A percentile compares a stretch with the other conserved stretches of the same genome.
Evolutionary conservation across 2,113 vertebrate genomes (phyloP).

Genomic region (Eudyptes chrysolophus): DNA sequence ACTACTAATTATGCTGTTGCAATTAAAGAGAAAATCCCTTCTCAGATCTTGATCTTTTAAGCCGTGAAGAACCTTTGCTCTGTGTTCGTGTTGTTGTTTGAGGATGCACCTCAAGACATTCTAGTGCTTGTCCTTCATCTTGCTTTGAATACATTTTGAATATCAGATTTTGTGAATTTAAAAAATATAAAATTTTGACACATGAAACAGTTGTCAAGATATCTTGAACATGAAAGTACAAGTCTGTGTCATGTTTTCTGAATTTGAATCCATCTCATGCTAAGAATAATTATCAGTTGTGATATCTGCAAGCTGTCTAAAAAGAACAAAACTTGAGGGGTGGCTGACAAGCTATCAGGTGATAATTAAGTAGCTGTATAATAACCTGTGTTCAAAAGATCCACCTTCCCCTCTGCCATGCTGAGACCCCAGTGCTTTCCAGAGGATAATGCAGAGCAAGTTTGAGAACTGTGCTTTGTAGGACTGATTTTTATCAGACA

Average conservation of each 20-base stretch:
- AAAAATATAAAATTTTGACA: background rate
- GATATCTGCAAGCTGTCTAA: background rate
- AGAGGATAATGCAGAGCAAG: background rate
- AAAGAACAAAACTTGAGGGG: background rate
- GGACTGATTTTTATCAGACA: background rate
- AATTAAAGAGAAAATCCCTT: background rate
- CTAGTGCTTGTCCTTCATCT: background rate
- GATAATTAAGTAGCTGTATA: background rate
- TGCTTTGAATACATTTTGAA: background rate
- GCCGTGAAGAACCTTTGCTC: background rate
- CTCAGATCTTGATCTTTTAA: background rate
- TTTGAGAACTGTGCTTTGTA: background rate
- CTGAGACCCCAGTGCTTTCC: background rate
- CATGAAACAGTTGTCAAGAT: background rate
- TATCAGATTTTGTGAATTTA: background rate
- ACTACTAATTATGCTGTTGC: background rate
- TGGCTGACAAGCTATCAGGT: background rate
- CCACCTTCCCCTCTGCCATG: background rate
- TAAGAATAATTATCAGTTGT: background rate
- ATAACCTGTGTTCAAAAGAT: background rate
- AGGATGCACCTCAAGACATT: background rate
- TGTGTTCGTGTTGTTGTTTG: background rate
- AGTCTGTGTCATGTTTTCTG: background rate
- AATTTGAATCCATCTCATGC: background rate
- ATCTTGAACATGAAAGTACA: background rate